A percentile compares a stretch with the other conserved stretches of the same genome.
phyloP scores from a whole-genome alignment of 2,113 vertebrate species.

The Martes martes region DNA sequence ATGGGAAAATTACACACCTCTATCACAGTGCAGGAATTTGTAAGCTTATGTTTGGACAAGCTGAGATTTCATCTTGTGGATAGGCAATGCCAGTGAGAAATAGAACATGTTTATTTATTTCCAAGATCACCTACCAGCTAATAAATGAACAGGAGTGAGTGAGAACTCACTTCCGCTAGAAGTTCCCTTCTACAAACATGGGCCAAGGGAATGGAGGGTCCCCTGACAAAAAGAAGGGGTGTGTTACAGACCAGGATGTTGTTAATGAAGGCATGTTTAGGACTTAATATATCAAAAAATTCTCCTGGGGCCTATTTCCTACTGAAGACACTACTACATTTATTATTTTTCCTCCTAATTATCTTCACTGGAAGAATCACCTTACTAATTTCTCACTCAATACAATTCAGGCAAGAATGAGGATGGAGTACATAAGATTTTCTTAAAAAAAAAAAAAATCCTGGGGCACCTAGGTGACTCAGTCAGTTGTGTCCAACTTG shows the following conservation, averaged over 20 bases:
- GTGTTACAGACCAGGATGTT: background rate
- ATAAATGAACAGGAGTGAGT: background rate
- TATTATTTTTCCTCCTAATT: background rate
- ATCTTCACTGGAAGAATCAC: background rate
- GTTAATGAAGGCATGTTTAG: background rate
- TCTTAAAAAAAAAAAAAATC: background rate
- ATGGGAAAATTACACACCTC: background rate
- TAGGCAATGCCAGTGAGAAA: background rate
- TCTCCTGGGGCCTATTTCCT: background rate
- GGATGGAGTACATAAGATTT: background rate
- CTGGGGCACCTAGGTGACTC: background rate
- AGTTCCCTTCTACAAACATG: background rate
- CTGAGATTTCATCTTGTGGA: background rate
- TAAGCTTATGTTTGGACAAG: background rate
- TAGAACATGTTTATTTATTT: background rate
- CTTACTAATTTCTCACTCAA: background rate
- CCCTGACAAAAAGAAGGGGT: background rate
- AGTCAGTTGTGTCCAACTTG: background rate
- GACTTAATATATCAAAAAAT: background rate
- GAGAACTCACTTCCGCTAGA: background rate
- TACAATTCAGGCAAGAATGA: background rate
- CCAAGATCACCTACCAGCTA: background rate
- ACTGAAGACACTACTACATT: background rate
- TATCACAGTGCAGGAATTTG: background rate
- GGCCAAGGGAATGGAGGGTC: background rate